A percentile compares a stretch with the other conserved stretches of the same genome.
phyloP scores from a whole-genome alignment of 2,113 vertebrate genomes.

The Lophura nycthemera region DNA sequence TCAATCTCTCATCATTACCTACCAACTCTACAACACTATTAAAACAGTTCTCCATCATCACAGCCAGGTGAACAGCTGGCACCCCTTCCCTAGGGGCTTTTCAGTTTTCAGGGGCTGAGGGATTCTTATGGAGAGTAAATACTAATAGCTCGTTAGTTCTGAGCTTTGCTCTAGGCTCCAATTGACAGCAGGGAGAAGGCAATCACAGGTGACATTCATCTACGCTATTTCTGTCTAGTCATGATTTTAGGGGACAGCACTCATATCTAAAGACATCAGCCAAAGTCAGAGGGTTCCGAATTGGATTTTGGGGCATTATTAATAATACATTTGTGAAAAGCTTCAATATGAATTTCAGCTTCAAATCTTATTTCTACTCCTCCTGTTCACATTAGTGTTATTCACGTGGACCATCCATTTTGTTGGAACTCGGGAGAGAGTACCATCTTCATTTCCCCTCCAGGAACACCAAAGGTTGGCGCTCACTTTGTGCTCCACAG shows the following conservation, averaged over 20 bases:
- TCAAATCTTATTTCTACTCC: not conserved
- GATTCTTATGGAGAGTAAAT: not conserved
- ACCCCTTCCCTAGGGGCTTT: not conserved
- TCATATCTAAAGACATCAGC: not conserved
- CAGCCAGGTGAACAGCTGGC: too few relatives aligned
- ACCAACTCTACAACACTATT: not conserved
- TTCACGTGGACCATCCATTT: not conserved
- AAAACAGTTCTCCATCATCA: conserved; percentile 15
- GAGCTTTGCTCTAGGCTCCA: not conserved
- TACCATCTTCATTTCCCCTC: not conserved
- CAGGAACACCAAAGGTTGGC: not conserved
- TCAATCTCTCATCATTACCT: conserved; percentile 1
- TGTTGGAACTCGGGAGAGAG: not conserved
- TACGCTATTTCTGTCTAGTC: not conserved
- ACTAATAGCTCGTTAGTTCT: conserved; percentile 37
- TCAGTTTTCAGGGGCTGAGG: conserved; percentile 9
- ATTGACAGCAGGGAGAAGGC: not conserved
- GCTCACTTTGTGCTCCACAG: not conserved
- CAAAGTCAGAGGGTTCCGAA: not conserved
- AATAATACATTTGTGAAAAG: not conserved
- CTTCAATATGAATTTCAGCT: not conserved
- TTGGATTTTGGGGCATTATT: not conserved
- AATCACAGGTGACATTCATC: not conserved
- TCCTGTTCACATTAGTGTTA: not conserved
- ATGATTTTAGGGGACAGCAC: not conserved